phyloP scores from a whole-genome alignment of 2,888 invertebrate genomes.

The Hedychridium roseum region DNA sequence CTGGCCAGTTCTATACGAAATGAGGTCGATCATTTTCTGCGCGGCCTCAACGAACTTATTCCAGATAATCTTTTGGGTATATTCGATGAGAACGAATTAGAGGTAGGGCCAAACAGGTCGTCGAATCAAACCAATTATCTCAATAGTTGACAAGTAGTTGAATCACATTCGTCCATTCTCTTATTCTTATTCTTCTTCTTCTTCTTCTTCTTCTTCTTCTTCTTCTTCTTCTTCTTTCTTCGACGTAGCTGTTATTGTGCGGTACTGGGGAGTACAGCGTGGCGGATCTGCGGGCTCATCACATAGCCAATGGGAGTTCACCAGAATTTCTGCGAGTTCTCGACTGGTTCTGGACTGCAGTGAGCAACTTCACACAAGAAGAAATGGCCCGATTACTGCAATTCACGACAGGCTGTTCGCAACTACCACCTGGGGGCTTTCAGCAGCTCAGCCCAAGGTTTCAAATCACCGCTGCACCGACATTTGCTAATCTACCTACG shows the following conservation, averaged over 20 bases:
- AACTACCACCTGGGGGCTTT: constrained; percentile 91
- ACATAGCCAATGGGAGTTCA: constrained; percentile 82
- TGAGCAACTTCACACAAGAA: constrained; percentile 87
- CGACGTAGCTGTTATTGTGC: constrained; percentile 82
- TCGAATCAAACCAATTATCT: no score
- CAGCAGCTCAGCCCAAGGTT: constrained; percentile 89
- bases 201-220: background rate
- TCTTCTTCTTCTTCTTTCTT: constrained; percentile 37
- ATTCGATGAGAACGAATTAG: constrained; percentile 95
- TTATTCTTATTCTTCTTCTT: background rate
- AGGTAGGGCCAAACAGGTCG: constrained; percentile 72
- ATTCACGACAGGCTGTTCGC: constrained; percentile 92
- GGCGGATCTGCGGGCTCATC: constrained; percentile 88
- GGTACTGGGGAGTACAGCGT: constrained; percentile 93
- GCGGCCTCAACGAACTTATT: constrained; percentile 89
- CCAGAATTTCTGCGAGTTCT: constrained; percentile 85
- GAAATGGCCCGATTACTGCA: constrained; percentile 93
- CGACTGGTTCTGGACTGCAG: constrained; percentile 91
- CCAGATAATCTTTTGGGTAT: constrained; percentile 93
- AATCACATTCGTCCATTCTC: background rate
- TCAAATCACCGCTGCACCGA: constrained; percentile 90
- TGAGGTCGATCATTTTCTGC: constrained; percentile 88
- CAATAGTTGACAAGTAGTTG: no score
- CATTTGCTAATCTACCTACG: constrained; percentile 89
- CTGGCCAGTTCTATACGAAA: constrained; percentile 82